Evolutionary conservation across 92 coral and sea anemone genomes (phyloP), one percentile per base, ranked within the genome.

Genomic region (Heliopora coerulea): DNA sequence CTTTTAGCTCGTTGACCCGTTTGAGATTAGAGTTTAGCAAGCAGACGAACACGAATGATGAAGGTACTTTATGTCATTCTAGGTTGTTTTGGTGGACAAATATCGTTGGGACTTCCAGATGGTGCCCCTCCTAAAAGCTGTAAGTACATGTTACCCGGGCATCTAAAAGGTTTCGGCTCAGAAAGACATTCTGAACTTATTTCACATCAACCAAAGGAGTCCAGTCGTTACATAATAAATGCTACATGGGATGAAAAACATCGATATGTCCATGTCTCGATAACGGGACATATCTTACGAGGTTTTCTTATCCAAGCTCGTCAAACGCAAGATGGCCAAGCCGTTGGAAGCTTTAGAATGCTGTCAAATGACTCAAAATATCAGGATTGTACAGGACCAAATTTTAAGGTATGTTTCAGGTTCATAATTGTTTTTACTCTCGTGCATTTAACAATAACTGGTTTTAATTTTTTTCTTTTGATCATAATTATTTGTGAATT

Each of bases 231-330:
- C 27, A 0, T 29, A 13, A 28, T 67, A 32, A 29, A 42, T 48
- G 74, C 74, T 30, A 67, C 40, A 27, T 49, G 39, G 74, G 74
- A 67, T 11, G 29, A 67, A 0, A 14, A 27, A 9, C 14, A n/a
- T 42, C 26, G 37, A 63, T 21, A 19, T 26, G 52, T 67, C 48
- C 74, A 59, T 67, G 74, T 67, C 7, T 46, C 59, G 1, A 56
- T 67, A 35, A 49, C 58, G 9, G 74, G 74, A 17, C 12, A 27
- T 0, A 2, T 9, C 24, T 8, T 67, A 17, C 2, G 21, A 46
- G 74, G 74, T 48, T 67, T 67, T 67, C 74, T 67, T 20, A 67
- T 67, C n/a, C 74, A 67, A 67, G 74, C 58, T 28, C 49, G 74
- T 44, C 2, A 15, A 37, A 67, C 19, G 0, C 19, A 24, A 24